phyloP scores from a whole-genome alignment of 2,888 invertebrate genomes.

The Chirona hameri region DNA sequence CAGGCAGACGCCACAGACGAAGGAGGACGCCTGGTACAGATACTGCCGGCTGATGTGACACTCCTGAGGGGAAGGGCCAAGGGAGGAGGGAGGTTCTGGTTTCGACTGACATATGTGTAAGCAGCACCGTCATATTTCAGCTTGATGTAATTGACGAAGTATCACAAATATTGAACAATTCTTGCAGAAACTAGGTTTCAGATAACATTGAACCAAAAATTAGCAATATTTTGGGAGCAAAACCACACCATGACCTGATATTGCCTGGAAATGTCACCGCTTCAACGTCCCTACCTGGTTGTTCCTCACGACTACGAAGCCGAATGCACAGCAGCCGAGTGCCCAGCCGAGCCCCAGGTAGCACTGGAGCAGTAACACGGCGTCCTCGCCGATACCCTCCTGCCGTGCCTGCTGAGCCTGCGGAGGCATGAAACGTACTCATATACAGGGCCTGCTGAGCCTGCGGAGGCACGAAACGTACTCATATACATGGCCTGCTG shows the following conservation, averaged over 20 bases:
- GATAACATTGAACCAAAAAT: too few species aligned
- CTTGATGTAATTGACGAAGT: too few species aligned
- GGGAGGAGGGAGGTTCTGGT: slow-evolving; percentile 40
- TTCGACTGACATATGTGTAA: background rate
- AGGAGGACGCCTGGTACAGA: slow-evolving; percentile 71
- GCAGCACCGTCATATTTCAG: too few species aligned
- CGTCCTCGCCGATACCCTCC: slow-evolving; percentile 63
- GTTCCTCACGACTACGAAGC: slow-evolving; percentile 74
- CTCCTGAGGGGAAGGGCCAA: slow-evolving; percentile 65
- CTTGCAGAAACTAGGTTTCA: too few species aligned
- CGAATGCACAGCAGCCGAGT: slow-evolving; percentile 74
- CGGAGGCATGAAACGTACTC: too few species aligned
- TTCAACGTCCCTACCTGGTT: slow-evolving; percentile 43
- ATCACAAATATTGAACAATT: too few species aligned
- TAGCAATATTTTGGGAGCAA: too few species aligned
- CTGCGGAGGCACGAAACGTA: too few species aligned
- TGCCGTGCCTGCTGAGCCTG: slow-evolving; percentile 56
- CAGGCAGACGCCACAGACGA: slow-evolving; percentile 71
- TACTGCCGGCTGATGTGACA: slow-evolving; percentile 82
- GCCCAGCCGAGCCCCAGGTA: slow-evolving; percentile 80
- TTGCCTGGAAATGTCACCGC: too few species aligned
- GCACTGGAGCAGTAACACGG: slow-evolving; percentile 63
- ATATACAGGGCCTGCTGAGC: too few species aligned
- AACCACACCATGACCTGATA: too few species aligned
- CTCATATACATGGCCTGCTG: too few species aligned